phyloP scores from a whole-genome alignment of 2,888 invertebrate species.

The Drosophila phalerata region DNA sequence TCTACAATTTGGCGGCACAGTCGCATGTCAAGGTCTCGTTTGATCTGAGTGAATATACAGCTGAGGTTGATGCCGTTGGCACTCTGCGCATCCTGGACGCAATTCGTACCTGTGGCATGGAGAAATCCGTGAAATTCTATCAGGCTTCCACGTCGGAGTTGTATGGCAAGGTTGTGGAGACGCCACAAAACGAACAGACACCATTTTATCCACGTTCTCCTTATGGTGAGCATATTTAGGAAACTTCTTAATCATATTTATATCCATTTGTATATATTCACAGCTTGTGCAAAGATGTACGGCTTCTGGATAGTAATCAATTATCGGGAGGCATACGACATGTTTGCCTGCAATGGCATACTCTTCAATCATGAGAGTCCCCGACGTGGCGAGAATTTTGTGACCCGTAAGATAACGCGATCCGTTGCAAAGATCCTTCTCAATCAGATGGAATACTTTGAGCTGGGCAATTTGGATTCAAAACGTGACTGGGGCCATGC shows the following conservation, averaged over 20 bases:
- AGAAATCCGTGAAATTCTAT: constrained; percentile 93
- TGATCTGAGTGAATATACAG: constrained; percentile 99
- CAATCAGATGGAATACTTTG: constrained; percentile 93
- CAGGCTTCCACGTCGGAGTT: constrained; percentile 98
- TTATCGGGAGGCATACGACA: constrained; percentile 97
- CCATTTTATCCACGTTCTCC: constrained; percentile 98
- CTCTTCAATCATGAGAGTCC: constrained; percentile 99
- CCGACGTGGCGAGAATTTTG: constrained; percentile 98
- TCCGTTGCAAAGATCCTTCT: constrained; percentile 98
- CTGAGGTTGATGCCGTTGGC: constrained; percentile 98
- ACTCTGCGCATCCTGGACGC: constrained; percentile 96
- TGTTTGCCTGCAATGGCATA: constrained; percentile 98
- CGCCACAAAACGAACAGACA: constrained; percentile 97
- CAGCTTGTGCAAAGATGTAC: constrained; percentile 97
- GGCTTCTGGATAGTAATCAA: constrained; percentile 98
- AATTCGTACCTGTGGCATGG: constrained; percentile 94
- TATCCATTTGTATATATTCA: constrained; percentile 5
- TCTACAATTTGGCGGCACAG: constrained; percentile 99
- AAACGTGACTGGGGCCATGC: constrained; percentile 99
- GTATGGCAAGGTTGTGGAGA: constrained; percentile 96
- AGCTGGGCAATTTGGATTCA: constrained; percentile 97
- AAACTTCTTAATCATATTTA: not conserved
- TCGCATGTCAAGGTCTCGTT: constrained; percentile 99
- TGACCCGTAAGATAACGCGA: constrained; percentile 98
- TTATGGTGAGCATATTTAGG: constrained; percentile 89